These are phyloP conservation scores for Oxyura jamaicensis DNA, from an alignment of 2,113 vertebrate genomes.

Conservation along the genomic window DNA sequence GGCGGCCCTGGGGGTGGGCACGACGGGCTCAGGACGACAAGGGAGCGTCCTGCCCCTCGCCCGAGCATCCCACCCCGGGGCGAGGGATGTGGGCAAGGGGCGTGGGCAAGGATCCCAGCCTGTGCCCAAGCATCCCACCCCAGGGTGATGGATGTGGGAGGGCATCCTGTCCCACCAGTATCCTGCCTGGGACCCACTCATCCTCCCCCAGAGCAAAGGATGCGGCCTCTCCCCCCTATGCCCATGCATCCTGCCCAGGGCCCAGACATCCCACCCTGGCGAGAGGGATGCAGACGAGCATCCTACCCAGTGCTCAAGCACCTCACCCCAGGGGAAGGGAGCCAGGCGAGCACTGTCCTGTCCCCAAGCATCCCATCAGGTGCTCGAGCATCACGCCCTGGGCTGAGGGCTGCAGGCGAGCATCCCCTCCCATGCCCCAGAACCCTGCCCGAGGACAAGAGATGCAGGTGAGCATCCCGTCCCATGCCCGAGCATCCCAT, in stretches of 20 bases:
- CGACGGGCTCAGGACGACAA: accelerated
- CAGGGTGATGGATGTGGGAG: neutral
- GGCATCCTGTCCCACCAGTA: neutral
- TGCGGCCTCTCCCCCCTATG: neutral
- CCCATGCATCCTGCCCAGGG: neutral
- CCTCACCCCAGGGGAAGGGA: accelerated
- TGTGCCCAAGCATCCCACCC: neutral
- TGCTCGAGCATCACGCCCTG: neutral
- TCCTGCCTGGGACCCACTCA: neutral
- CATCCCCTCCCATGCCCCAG: neutral
- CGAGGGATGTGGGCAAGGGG: accelerated
- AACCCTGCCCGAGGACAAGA: accelerated
- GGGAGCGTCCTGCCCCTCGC: neutral
- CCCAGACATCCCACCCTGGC: neutral
- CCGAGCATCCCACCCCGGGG: accelerated
- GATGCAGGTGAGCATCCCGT: neutral
- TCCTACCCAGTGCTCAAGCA: neutral
- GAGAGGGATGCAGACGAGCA: neutral
- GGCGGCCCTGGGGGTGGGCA: conserved; percentile 71
- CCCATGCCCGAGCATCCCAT: accelerated
- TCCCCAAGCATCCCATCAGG: neutral
- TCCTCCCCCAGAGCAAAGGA: neutral
- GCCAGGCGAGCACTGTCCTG: neutral
- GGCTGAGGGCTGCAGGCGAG: neutral
- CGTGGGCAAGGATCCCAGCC: accelerated